Base-by-base conservation (phyloP, 2,797 vertebrate genomes). In the Ptychadena robeensis region DNA sequence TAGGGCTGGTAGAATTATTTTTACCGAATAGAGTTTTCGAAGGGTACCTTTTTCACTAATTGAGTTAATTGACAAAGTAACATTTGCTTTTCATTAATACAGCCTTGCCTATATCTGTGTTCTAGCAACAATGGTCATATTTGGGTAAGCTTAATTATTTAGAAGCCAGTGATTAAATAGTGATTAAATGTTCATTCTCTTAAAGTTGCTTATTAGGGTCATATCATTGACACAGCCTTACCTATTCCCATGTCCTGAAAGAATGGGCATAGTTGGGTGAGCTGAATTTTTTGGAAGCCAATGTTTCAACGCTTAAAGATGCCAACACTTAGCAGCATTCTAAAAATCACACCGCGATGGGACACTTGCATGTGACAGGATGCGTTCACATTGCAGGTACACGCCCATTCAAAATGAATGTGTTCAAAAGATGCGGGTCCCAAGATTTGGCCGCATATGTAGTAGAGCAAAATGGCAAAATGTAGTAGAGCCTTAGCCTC, bases 11-110 rank as follows among this genome's bases (percentile, higher is more conserved):
- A 35, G 48, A 69, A 37, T 71, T 35, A n/a, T 9, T 53, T 80
- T 70, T 71, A 32, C 15, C 67, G 18, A 70, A 63, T 30, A 59
- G 48, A 34, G 25, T 63, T 53, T 59, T 44, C 28, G 44, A 79
- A 34, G 31, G 38, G 25, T n/a, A 14, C 67, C 31, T 71, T 61
- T 18, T 22, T 48, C 15, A 53, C 44, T 53, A 53, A 71, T 80
- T 48, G 38, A 71, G 59, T 80, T 71, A 31, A 71, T 71, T 44
- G 34, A 71, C 71, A 71, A 71, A 79, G 76, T 68, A 27, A 79
- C 32, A 57, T 31, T 69, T 35, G 65, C 48, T 79, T 32, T 35
- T 3, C 65, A 14, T 1, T 32, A 28, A 78, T 8, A 77, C 27
- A 37, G 32, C 6, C 35, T 59, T 25, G 15, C 59, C 32, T 69